Base-by-base conservation (phyloP, 2,797 vertebrate genomes). In the Hypotaenidia okinawae region DNA sequence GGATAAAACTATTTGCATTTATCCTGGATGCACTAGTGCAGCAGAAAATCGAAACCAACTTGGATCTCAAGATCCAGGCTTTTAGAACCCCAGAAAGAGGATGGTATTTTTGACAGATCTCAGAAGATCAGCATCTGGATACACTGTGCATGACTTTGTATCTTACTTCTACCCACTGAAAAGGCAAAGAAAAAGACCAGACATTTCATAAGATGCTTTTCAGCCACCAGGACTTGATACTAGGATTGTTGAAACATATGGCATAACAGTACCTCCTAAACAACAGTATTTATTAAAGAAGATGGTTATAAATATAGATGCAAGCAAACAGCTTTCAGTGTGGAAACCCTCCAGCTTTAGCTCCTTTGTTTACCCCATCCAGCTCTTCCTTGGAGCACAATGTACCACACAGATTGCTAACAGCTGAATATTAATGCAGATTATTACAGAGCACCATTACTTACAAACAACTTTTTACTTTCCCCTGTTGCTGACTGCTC, bases 241-340 rank as follows among this genome's bases (percentile, higher is more conserved):
- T 13, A 66, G 49, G 63, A 85, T 59, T 92, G 33, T 82, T 78
- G 81, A 82, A 93, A 79, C 70, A 89, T 59, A 92, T 55, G 75
- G 89, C 75, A 69, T 55, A 76, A 52, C 67, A 93, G 67, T 45
- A 89, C 70, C 81, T 84, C 55, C 84, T 84, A 87, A 95, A 87
- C 67, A 95, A 81, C 84, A 13, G n/a, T 68, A 88, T 85, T 91
- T 87, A 86, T 78, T 84, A 88, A 87, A 88, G 86, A 88, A 94
- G 92, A 68, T 6, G 10, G 17, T 79, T 73, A 89, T 35, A 93
- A 90, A 89, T 68, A 94, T 35, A 82, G 47, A 52, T 58, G 22
- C 45, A 90, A 92, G 93, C 47, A 90, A 93, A 89, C 43, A 95
- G 30, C 33, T 78, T 81, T 61, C 55, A 78, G 19, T 12, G 19